phyloP scores from a whole-genome alignment of 2,888 invertebrate genomes.

The Allophyes oxyacanthae region DNA sequence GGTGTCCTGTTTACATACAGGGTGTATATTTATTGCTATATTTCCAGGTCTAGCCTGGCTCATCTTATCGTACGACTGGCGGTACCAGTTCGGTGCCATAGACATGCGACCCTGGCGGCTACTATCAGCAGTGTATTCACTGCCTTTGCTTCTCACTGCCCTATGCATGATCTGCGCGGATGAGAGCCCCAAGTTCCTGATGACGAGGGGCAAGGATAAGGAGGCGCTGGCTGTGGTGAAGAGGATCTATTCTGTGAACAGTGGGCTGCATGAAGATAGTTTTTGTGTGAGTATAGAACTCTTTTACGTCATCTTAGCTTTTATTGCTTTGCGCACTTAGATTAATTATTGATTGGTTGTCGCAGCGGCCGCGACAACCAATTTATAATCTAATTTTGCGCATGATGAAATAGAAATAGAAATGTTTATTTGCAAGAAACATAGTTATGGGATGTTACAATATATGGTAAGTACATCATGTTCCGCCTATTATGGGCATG shows the following conservation, averaged over 20 bases:
- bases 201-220: conserved; percentile 89
- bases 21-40: too few relatives aligned
- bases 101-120: conserved; percentile 92
- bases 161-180: conserved; percentile 81
- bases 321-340: background rate
- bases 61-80: conserved; percentile 89
- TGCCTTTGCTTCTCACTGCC: conserved; percentile 88
- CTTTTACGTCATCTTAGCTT: too few relatives aligned
- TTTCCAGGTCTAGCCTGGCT: conserved; percentile 91
- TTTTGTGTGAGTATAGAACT: conserved; percentile 69
- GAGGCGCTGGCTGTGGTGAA: conserved; percentile 87
- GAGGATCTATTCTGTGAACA: conserved; percentile 74
- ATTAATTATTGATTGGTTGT: too few relatives aligned
- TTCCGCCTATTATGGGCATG: too few relatives aligned
- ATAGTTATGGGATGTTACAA: too few relatives aligned
- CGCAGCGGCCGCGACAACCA: too few relatives aligned
- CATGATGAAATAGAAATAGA: too few relatives aligned
- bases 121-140: conserved; percentile 90
- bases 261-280: conserved; percentile 64
- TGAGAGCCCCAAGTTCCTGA: conserved; percentile 94
- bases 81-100: conserved; percentile 69
- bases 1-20: too few relatives aligned
- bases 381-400: too few relatives aligned
- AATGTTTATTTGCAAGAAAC: too few relatives aligned
- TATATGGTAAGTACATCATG: too few relatives aligned